Percentiles rank a stretch among this genome's conserved stretches.
phyloP scores from a whole-genome alignment of 2,113 vertebrate species.

The Hoplias malabaricus region DNA sequence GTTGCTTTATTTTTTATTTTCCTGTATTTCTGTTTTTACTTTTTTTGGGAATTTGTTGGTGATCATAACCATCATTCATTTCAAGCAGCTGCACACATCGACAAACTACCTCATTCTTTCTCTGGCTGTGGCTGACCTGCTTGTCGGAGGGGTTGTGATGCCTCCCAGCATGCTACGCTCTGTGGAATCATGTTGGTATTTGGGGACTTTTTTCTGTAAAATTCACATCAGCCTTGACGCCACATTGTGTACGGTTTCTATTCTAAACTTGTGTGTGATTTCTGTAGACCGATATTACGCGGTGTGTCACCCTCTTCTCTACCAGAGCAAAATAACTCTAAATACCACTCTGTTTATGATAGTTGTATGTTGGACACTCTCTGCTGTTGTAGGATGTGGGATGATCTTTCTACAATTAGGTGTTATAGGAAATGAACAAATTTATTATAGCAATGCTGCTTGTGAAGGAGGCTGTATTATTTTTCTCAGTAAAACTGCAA shows the following conservation, averaged over 20 bases:
- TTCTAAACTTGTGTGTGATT: conserved; percentile 63
- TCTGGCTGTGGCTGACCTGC: conserved; percentile 79
- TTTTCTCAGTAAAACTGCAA: not conserved
- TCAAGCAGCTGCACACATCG: conserved; percentile 79
- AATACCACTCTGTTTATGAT: conserved; percentile 63
- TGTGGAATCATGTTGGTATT: conserved; percentile 61
- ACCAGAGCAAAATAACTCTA: conserved; percentile 35
- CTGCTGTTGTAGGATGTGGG: conserved; percentile 77
- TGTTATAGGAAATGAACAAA: conserved; percentile 67
- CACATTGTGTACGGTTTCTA: conserved; percentile 45
- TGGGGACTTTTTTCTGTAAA: conserved; percentile 81
- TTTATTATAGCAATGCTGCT: conserved; percentile 39
- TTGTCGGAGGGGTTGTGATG: conserved; percentile 66
- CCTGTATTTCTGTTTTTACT: conserved; percentile 71
- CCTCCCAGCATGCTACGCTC: not conserved
- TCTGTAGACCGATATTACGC: conserved; percentile 77
- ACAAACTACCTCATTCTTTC: conserved; percentile 82
- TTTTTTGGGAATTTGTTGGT: conserved; percentile 76
- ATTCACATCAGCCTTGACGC: conserved; percentile 68
- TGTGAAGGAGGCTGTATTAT: not conserved
- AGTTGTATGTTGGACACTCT: conserved; percentile 70
- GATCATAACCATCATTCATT: conserved; percentile 78
- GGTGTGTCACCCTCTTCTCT: conserved; percentile 41
- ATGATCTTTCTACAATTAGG: conserved; percentile 79
- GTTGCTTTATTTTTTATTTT: conserved; percentile 72